A percentile compares a stretch with the other conserved stretches of the same genome.
These are phyloP conservation scores for Branchipolynoe longqiensis DNA, from an alignment of 2,888 invertebrate genomes.

Conservation along the genomic window DNA sequence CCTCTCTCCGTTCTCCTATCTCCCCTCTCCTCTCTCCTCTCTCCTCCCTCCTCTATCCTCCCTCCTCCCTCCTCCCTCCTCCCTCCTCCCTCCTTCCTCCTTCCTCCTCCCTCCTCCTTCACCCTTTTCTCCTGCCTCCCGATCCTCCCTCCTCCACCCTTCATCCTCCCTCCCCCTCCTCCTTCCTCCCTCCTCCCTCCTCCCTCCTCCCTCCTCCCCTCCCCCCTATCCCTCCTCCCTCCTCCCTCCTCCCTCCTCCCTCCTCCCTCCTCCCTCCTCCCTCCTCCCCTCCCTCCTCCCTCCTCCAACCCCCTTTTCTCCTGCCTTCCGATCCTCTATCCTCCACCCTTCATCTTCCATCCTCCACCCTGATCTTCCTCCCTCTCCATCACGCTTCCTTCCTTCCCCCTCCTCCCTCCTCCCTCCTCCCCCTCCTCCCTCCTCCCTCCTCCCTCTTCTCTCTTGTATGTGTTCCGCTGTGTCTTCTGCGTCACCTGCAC, in stretches of 20 bases:
- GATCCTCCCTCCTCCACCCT: no score
- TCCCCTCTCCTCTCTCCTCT: not conserved
- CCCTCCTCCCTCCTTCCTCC: no score
- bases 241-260: not conserved
- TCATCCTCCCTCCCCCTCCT: no score
- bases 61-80: not conserved
- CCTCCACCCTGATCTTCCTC: not conserved
- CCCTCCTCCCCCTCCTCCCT: slow-evolving; percentile 8
- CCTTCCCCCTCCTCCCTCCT: not conserved
- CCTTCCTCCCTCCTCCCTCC: no score
- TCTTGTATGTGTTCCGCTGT: no score
- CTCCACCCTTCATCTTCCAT: not conserved
- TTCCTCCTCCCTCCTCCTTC: no score
- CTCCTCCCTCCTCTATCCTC: not conserved
- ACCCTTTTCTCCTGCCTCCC: no score
- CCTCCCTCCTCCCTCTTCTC: not conserved
- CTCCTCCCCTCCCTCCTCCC: not conserved
- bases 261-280: not conserved
- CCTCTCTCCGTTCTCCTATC: not conserved
- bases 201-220: no score
- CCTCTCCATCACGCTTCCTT: not conserved
- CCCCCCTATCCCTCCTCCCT: not conserved
- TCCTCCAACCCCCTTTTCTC: not conserved
- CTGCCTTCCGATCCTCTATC: not conserved
- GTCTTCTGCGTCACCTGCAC: no score